Conservation (phyloP, 1,140 invertebrate species). For the Pseudomyrmex gracilis region DNA sequence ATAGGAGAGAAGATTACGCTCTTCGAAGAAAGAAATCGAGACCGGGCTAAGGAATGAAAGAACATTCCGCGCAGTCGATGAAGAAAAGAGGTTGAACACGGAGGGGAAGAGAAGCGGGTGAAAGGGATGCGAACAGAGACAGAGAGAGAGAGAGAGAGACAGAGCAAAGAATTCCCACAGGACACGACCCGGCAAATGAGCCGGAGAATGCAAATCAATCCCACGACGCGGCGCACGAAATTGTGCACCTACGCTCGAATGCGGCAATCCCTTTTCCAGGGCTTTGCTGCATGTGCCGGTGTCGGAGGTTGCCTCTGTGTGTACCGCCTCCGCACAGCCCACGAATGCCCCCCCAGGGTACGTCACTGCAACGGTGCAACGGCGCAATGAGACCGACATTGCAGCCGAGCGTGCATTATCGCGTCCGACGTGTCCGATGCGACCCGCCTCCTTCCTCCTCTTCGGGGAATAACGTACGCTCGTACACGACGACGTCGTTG, state of each 20-base stretch:
- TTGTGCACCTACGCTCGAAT: constrained; percentile 81
- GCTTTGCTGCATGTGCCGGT: constrained; percentile 59
- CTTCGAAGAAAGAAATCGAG: not conserved
- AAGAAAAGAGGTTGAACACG: constrained; percentile 3
- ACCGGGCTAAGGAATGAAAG: constrained; percentile 25
- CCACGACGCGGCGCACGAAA: constrained; percentile 80
- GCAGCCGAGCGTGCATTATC: constrained; percentile 66
- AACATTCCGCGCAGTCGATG: constrained; percentile 41
- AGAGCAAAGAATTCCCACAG: constrained; percentile 71
- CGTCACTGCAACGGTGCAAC: constrained; percentile 64
- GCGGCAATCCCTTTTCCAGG: constrained; percentile 81
- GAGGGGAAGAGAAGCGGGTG: not conserved
- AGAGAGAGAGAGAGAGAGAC: constrained; percentile 11
- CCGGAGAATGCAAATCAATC: constrained; percentile 85
- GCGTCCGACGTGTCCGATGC: constrained; percentile 62
- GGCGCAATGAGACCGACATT: constrained; percentile 53
- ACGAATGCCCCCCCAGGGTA: constrained; percentile 78
- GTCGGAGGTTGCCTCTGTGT: not conserved
- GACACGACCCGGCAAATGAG: constrained; percentile 82
- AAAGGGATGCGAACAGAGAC: not conserved
- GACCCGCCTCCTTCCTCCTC: constrained; percentile 43
- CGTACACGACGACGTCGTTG: constrained; percentile 14
- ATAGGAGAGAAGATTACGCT: constrained; percentile 11
- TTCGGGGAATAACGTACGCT: constrained; percentile 46
- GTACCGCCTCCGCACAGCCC: constrained; percentile 34